Evolutionary conservation across 2,888 invertebrate genomes (phyloP), one percentile per base, ranked within the genome.

Genomic region (Caenorhabditis zanzibari): DNA sequence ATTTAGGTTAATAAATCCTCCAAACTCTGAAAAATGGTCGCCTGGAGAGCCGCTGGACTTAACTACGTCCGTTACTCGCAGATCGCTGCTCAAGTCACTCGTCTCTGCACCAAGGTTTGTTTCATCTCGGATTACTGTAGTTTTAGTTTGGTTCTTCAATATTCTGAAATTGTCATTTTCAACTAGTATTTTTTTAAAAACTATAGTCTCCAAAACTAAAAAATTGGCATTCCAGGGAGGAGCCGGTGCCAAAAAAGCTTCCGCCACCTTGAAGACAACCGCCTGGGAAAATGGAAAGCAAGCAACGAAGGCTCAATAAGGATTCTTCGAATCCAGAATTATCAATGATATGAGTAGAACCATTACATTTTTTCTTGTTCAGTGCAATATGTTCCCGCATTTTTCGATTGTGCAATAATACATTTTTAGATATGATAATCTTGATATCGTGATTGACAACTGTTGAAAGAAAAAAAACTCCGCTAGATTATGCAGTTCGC

Each of bases 21-120:
- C 38, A 6, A 35, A 19, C 58, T 41, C 19, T 54, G 12, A 26
- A 86, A 73, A 66, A 90, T 90, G 90, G 82, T 86, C 74, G 89
- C 84, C 75, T 90, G 90, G 90, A 84, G 90, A 79, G 86, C 89
- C 61, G 88, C 88, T 63, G 90, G 90, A 61, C 76, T 87, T 91
- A 98, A 97, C 94, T 98, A 98, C 94, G 96, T 98, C 93, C 96
- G 96, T 94, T 98, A 96, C 93, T 98, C 97, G 81, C 96, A 95
- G 93, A 96, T 98, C 92, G 97, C 97, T 91, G 97, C 97, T 26
- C 72, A 84, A 49, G 82, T 86, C 68, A 93, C 97, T 79, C 95
- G 97, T 81, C 94, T 95, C 92, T 95, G 96, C 16, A 93, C 97
- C 89, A 97, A 97, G 93, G 93, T 95, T 12, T 44, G 73, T 54